phyloP scores from a whole-genome alignment of 2,888 invertebrate genomes.

The Eupithecia pulchellata region DNA sequence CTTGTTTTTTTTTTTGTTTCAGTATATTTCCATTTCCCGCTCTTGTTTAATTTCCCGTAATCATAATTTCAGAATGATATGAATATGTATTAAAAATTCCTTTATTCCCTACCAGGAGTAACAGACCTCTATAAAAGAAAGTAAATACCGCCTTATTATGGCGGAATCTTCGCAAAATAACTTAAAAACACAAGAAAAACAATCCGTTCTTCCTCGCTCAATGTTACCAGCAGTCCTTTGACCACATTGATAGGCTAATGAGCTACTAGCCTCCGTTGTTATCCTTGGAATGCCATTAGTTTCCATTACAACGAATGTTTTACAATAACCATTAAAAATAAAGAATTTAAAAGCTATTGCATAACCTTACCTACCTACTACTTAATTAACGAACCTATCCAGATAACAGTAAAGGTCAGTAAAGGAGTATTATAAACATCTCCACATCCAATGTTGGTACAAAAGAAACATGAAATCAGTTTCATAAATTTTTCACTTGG shows the following conservation, averaged over 20 bases:
- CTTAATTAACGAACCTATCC: background rate
- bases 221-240: background rate
- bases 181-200: background rate
- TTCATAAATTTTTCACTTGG: background rate
- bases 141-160: background rate
- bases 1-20: no score
- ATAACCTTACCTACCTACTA: background rate
- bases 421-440: background rate
- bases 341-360: background rate
- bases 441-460: background rate
- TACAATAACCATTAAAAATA: background rate
- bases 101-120: no score
- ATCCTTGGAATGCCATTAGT: constrained; percentile 19
- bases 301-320: constrained; percentile 10
- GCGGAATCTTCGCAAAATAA: background rate
- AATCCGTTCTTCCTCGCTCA: background rate
- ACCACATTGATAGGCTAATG: constrained; percentile 3
- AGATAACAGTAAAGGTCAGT: background rate
- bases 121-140: no score
- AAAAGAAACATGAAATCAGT: background rate
- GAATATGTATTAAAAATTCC: no score
- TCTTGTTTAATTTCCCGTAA: no score
- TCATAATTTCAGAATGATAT: no score
- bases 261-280: constrained; percentile 13
- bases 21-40: no score